These are phyloP conservation scores for Galeopterus variegatus DNA, from an alignment of 2,113 vertebrate genomes.

Conservation along the genomic window DNA sequence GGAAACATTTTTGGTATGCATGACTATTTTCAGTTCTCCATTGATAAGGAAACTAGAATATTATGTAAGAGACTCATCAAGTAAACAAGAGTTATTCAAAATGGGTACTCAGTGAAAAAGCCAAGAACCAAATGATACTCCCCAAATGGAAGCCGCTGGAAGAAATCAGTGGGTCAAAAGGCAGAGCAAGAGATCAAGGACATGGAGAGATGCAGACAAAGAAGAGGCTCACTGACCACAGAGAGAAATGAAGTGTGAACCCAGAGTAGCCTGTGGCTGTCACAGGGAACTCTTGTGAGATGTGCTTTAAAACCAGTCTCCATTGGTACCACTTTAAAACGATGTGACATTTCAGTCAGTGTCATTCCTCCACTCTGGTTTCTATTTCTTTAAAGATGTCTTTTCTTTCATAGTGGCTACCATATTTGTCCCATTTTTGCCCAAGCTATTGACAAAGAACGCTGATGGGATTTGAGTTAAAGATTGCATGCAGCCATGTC, in stretches of 20 bases:
- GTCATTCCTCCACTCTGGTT: background rate
- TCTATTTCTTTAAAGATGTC: constrained; percentile 13
- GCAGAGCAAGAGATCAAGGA: background rate
- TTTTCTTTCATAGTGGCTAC: background rate
- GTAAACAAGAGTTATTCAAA: constrained; percentile 21
- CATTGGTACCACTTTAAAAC: background rate
- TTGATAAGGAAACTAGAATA: constrained; percentile 58
- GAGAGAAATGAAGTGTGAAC: constrained; percentile 66
- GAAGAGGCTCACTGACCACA: constrained; percentile 22
- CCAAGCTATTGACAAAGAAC: background rate
- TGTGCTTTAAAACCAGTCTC: background rate
- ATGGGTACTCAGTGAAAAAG: rapidly evolving
- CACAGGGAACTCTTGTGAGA: background rate
- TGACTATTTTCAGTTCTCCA: constrained; percentile 1
- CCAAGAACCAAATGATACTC: background rate
- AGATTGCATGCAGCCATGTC: background rate
- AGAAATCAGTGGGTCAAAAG: background rate
- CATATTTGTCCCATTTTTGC: background rate
- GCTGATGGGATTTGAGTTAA: constrained; percentile 34
- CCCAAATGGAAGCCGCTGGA: constrained; percentile 34
- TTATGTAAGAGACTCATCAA: constrained; percentile 3
- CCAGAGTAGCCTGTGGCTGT: background rate
- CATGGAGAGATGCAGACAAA: constrained; percentile 15
- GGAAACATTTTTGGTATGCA: background rate
- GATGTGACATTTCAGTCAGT: background rate